A percentile compares a stretch with the other conserved stretches of the same genome.
phyloP scores from a whole-genome alignment of 1,140 invertebrate genomes.

The Drosophila lowei region DNA sequence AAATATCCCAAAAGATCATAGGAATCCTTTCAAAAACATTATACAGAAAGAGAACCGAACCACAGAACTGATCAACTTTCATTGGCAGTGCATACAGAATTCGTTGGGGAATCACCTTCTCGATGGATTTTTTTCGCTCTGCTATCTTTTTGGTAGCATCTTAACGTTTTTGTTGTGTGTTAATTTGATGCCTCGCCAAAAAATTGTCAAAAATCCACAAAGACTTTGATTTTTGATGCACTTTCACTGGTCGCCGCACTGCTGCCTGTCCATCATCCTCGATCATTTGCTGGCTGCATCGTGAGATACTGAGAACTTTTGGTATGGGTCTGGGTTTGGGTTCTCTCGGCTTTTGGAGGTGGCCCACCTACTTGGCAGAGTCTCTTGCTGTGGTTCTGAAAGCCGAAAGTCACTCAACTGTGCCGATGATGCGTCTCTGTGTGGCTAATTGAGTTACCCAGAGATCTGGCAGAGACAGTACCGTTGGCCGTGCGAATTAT shows the following conservation, averaged over 20 bases:
- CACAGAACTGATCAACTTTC: not conserved
- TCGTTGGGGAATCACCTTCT: not conserved
- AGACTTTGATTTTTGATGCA: conserved; percentile 76
- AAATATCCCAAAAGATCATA: not conserved
- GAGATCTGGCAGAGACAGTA: conserved; percentile 12
- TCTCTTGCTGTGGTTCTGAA: conserved; percentile 11
- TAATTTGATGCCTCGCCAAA: conserved; percentile 74
- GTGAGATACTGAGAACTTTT: conserved; percentile 65
- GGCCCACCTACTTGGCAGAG: conserved; percentile 69
- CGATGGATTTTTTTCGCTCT: conserved; percentile 5
- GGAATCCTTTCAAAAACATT: not conserved
- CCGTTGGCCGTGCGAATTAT: conserved; percentile 75
- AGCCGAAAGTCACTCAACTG: conserved; percentile 69
- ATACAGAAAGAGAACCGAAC: not conserved
- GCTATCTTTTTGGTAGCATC: conserved; percentile 68
- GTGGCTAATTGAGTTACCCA: conserved; percentile 76
- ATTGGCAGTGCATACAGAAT: not conserved
- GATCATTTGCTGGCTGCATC: conserved; percentile 49
- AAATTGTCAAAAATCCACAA: conserved; percentile 68
- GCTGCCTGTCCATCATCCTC: conserved; percentile 16
- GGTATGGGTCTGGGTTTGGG: conserved; percentile 6
- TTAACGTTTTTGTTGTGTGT: conserved; percentile 64
- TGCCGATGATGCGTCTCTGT: conserved; percentile 41
- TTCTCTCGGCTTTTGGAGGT: conserved; percentile 24
- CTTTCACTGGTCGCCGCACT: conserved; percentile 57